Evolutionary conservation across 1,140 invertebrate species (phyloP), one percentile per base, ranked within the genome.

Genomic region (Drosophila seguyi): DNA sequence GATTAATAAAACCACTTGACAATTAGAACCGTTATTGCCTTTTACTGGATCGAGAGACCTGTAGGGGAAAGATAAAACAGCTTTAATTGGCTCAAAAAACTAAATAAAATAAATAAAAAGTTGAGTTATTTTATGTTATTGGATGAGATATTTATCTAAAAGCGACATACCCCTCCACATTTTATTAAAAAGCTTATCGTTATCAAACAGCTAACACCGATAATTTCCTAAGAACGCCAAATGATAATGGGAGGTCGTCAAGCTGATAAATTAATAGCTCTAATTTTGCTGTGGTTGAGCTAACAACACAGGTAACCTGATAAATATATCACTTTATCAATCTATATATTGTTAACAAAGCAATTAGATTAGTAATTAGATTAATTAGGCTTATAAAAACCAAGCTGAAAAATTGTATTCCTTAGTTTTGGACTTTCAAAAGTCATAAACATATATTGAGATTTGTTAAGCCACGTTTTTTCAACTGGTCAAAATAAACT

Each of bases 1-100:
- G 20, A 55, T 55, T 55, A 55, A 25, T 25, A 25, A 55, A 38
- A 38, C 14, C 20, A 53, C 14, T 22, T 53, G 50, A 53, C 53
- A 39, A 39, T 11, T 41, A 36, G 14, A 44, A 20, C 18, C 41
- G 18, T 20, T 20, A 8, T 20, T 10, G 4, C 18, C 18, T 1
- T 18, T 20, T 11, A 22, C 13, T 45, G 20, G 3, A 22, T 22
- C 13, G 10, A 44, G 45, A 48, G n/a, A 2, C 3, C 1, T 6
- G n/a, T 3, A 31, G 5, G 14, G 7, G 18, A 18, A 4, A 31
- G n/a, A 50, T 50, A 14, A 25, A 47, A 47, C 22, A 25, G 3
- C 16, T 3, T 14, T 14, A 0, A 10, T 42, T 42, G 41, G 11
- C 22, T 22, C 13, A 13, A 25, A 25, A 4, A 31, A 11, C 11